Conservation (phyloP, 2,797 vertebrate species). For the Leuciscus waleckii region DNA sequence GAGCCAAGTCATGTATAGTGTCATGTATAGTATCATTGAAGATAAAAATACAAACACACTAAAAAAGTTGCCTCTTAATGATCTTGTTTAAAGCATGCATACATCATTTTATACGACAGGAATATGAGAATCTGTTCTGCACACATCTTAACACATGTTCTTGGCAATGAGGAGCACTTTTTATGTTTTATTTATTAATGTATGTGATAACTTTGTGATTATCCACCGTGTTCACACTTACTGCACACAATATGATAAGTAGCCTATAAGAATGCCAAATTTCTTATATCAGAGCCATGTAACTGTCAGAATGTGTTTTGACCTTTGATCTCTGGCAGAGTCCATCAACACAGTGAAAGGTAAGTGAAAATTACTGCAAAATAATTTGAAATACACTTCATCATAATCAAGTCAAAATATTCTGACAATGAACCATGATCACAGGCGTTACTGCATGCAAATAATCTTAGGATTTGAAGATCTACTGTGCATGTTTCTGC, state of each 20-base stretch:
- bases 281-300: neutral
- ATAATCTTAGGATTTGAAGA: conserved; percentile 9
- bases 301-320: conserved; percentile 13
- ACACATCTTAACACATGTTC: conserved; percentile 43
- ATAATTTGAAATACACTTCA: neutral
- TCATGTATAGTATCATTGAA: neutral
- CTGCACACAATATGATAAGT: neutral
- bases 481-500: conserved; percentile 26
- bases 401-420: neutral
- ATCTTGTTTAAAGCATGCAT: conserved; percentile 32
- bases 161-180: conserved; percentile 30
- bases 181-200: conserved; percentile 7
- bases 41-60: neutral
- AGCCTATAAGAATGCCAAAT: neutral
- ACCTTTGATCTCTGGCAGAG: neutral
- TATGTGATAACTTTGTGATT: neutral
- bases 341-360: conserved; percentile 8
- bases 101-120: conserved; percentile 8
- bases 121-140: conserved; percentile 18
- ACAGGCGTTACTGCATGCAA: neutral
- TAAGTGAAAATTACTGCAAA: neutral
- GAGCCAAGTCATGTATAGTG: neutral
- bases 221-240: neutral
- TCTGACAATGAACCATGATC: neutral
- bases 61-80: neutral